Evolutionary conservation across 2,797 vertebrate species (phyloP).

Genomic region (Rhabdomys pumilio): DNA sequence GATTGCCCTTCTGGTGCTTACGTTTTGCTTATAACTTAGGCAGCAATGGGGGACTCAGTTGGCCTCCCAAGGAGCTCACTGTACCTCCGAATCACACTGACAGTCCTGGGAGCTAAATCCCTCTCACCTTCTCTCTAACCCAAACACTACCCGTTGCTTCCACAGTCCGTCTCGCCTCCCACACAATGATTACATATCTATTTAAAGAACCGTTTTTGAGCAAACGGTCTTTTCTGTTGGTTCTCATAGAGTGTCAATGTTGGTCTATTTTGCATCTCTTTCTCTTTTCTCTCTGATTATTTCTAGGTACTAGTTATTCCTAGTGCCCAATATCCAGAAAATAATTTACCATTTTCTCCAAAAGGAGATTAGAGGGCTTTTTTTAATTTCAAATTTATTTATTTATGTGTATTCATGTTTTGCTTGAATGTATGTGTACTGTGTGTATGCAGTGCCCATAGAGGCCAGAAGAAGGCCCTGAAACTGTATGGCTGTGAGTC

Average conservation of each 20-base stretch:
- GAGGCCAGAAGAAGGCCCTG: background rate
- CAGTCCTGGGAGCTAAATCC: background rate
- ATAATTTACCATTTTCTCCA: background rate
- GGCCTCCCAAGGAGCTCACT: background rate
- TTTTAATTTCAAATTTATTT: background rate
- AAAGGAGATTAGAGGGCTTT: conserved; percentile 15
- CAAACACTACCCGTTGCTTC: background rate
- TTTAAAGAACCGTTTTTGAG: background rate
- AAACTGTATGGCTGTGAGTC: background rate
- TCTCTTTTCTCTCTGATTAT: conserved; percentile 12
- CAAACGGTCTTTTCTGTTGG: background rate
- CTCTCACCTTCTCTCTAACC: background rate
- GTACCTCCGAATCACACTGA: background rate
- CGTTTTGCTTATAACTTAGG: background rate
- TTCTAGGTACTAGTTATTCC: background rate
- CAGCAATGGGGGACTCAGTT: background rate
- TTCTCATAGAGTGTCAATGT: background rate
- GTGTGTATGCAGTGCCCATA: too few species aligned
- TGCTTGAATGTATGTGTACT: background rate
- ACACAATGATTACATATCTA: background rate
- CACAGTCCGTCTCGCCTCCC: background rate
- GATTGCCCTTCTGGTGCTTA: background rate
- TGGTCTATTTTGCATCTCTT: background rate
- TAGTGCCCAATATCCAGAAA: background rate
- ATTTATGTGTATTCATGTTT: background rate